Evolutionary conservation across 2,797 vertebrate species (phyloP).

Genomic region (Silurus aristotelis): DNA sequence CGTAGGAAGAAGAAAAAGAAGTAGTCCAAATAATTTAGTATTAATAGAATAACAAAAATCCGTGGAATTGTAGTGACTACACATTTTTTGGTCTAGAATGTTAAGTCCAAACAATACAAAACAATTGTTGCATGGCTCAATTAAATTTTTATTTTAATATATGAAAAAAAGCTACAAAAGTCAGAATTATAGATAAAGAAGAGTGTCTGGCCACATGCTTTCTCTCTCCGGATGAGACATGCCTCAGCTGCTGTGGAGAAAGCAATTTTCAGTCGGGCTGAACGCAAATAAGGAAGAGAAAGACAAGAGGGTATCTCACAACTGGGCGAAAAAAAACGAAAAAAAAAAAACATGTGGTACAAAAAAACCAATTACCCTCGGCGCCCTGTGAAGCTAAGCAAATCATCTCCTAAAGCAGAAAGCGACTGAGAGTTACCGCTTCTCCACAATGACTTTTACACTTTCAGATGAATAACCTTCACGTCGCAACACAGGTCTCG

Average conservation of each 20-base stretch:
- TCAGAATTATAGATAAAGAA: background rate
- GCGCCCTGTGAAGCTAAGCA: conserved; percentile 45
- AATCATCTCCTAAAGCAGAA: conserved; percentile 46
- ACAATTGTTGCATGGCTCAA: background rate
- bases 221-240: conserved; percentile 17
- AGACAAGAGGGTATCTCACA: conserved; percentile 34
- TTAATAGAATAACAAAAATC: too few species aligned
- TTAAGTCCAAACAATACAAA: background rate
- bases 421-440: conserved; percentile 21
- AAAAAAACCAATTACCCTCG: conserved; percentile 50
- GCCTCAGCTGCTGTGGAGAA: conserved; percentile 52
- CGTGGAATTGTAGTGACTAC: too few species aligned
- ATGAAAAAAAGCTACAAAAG: background rate
- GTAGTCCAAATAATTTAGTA: background rate
- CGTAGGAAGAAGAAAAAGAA: too few species aligned
- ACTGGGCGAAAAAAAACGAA: conserved; percentile 24
- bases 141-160: background rate
- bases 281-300: conserved; percentile 48
- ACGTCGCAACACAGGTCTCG: conserved; percentile 23
- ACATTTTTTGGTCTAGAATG: too few species aligned
- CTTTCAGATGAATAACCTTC: conserved; percentile 51
- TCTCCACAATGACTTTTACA: conserved; percentile 40
- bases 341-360: conserved; percentile 32
- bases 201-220: background rate
- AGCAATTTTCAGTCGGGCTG: conserved; percentile 49